Conservation (phyloP, 2,888 invertebrate species). For the Athrips mouffetella region DNA sequence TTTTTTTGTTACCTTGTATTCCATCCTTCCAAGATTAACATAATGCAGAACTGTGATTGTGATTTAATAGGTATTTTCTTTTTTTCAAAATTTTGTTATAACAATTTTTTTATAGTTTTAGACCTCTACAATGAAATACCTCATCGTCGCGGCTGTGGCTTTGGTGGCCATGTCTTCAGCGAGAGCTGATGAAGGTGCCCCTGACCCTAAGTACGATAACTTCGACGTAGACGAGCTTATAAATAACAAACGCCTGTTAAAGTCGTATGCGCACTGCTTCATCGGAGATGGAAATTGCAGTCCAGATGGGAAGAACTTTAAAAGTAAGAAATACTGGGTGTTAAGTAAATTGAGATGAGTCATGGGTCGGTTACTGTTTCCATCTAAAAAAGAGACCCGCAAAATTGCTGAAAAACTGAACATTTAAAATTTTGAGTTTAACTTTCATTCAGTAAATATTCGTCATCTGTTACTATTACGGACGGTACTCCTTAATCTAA, state of each 20-base stretch:
- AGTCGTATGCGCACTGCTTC: conserved; percentile 37
- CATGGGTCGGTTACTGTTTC: neutral
- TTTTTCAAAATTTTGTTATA: no score
- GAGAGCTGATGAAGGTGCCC: conserved; percentile 32
- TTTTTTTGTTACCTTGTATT: no score
- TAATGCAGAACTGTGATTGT: no score
- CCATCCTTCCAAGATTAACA: no score
- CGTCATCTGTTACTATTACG: no score
- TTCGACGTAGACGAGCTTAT: conserved; percentile 37
- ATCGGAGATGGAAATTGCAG: conserved; percentile 42
- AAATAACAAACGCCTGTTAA: conserved; percentile 33
- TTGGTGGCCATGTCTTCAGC: conserved; percentile 15
- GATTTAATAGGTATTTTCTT: no score
- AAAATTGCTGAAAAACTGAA: neutral
- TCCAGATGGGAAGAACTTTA: conserved; percentile 42
- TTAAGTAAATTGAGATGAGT: neutral
- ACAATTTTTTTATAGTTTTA: no score
- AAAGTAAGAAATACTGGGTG: conserved; percentile 33
- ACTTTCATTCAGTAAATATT: no score
- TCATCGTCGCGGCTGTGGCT: conserved; percentile 24
- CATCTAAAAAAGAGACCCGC: neutral
- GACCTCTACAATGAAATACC: conserved; percentile 48
- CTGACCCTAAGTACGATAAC: conserved; percentile 39
- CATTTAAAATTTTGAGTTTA: no score
- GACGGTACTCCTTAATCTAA: no score